Evolutionary conservation across 1,140 invertebrate genomes (phyloP).

Genomic region (Drosophila rhopaloa): DNA sequence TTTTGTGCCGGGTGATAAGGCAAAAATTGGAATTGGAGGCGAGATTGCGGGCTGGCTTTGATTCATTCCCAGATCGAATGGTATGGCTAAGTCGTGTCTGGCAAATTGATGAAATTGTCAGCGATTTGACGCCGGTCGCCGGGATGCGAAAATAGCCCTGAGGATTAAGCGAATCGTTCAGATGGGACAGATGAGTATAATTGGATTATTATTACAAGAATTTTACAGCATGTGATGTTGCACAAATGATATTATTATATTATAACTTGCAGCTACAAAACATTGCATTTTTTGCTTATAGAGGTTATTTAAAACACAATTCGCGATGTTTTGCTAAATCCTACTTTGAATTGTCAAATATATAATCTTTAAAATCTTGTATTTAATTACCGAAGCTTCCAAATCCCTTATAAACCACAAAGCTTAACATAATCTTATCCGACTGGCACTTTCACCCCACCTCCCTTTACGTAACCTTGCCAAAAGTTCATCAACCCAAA

Average conservation of each 20-base stretch:
- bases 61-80: constrained; percentile 15
- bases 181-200: background rate
- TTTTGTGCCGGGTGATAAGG: constrained; percentile 55
- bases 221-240: background rate
- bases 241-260: background rate
- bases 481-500: constrained; percentile 35
- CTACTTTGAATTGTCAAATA: too few relatives aligned
- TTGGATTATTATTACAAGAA: background rate
- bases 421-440: constrained; percentile 1
- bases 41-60: constrained; percentile 48
- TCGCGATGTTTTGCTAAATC: too few relatives aligned
- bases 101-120: constrained; percentile 70
- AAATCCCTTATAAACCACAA: constrained; percentile 11
- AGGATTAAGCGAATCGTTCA: background rate
- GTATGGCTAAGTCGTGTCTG: constrained; percentile 36
- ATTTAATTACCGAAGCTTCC: background rate
- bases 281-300: too few relatives aligned
- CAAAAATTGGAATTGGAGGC: constrained; percentile 51
- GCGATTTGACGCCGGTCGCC: constrained; percentile 10
- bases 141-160: background rate
- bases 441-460: background rate
- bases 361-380: background rate
- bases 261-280: background rate
- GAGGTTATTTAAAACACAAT: too few relatives aligned
- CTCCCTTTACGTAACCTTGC: constrained; percentile 12